Evolutionary conservation across 2,113 vertebrate species (phyloP).

Genomic region (Laticauda laticaudata): DNA sequence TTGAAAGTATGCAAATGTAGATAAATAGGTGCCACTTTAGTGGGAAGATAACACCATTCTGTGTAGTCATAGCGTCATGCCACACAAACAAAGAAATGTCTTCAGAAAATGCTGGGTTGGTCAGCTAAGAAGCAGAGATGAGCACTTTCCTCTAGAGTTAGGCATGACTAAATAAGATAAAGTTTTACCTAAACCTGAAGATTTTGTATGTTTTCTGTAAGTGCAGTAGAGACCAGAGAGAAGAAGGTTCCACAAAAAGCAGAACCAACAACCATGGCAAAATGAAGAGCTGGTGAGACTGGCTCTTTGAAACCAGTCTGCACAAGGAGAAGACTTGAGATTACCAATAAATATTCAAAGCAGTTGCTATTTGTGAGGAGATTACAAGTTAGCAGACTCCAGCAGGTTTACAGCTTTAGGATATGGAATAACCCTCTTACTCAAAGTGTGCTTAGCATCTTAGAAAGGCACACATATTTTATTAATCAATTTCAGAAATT

Average conservation of each 20-base stretch:
- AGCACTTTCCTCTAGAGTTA: neutral
- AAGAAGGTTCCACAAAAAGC: neutral
- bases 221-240: neutral
- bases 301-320: neutral
- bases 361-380: neutral
- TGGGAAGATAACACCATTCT: neutral
- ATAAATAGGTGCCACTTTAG: neutral
- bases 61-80: neutral
- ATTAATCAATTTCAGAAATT: neutral
- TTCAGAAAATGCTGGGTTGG: neutral
- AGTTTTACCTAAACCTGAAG: neutral
- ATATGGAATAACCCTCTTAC: neutral
- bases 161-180: neutral
- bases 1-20: neutral
- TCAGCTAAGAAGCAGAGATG: neutral
- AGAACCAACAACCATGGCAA: neutral
- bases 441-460: neutral
- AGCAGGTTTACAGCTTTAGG: neutral
- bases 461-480: neutral
- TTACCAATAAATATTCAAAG: neutral
- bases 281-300: neutral
- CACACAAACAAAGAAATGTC: neutral
- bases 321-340: neutral
- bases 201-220: neutral
- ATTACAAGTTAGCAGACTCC: neutral